Percentiles rank a stretch among this genome's conserved stretches.
These are phyloP conservation scores for Pseudopleuronectes americanus DNA, from an alignment of 2,797 vertebrate species.

Conservation along the genomic window DNA sequence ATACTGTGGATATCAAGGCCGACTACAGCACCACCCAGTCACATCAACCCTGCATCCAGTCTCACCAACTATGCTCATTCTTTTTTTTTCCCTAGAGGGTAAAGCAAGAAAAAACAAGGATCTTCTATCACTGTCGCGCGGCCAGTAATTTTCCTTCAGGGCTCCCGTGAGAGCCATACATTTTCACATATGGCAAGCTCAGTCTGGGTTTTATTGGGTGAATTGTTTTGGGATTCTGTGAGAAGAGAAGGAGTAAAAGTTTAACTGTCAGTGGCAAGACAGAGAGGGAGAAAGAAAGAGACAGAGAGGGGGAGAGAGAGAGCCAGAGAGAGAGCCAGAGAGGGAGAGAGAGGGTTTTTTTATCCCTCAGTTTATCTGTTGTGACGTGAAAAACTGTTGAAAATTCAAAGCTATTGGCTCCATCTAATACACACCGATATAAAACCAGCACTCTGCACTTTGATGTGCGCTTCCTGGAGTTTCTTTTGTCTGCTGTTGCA, in stretches of 20 bases:
- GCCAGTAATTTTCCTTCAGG: slow-evolving; percentile 72
- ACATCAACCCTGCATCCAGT: slow-evolving; percentile 57
- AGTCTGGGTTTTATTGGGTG: slow-evolving; percentile 72
- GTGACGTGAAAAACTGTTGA: slow-evolving; percentile 38
- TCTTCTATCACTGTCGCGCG: slow-evolving; percentile 58
- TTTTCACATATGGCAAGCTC: slow-evolving; percentile 74
- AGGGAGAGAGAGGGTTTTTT: slow-evolving; percentile 34
- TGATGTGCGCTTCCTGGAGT: slow-evolving; percentile 31
- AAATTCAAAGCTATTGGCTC: slow-evolving; percentile 12
- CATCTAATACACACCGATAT: slow-evolving; percentile 15
- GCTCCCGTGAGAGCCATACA: slow-evolving; percentile 72
- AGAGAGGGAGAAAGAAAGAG: slow-evolving; percentile 21
- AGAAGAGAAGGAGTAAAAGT: slow-evolving; percentile 69
- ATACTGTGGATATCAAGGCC: slow-evolving; percentile 57
- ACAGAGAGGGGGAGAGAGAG: slow-evolving; percentile 6
- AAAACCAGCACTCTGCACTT: slow-evolving; percentile 14
- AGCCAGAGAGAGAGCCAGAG: slow-evolving; percentile 17
- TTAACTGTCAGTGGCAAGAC: slow-evolving; percentile 67
- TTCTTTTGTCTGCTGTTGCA: slow-evolving; percentile 17
- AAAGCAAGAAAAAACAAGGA: slow-evolving; percentile 67
- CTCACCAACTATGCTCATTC: slow-evolving; percentile 23
- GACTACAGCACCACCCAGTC: slow-evolving; percentile 55
- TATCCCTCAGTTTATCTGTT: slow-evolving; percentile 34
- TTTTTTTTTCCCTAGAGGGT: slow-evolving; percentile 31
- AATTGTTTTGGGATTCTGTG: slow-evolving; percentile 76